phyloP scores from a whole-genome alignment of 2,113 vertebrate species.

The Salvelinus namaycush region DNA sequence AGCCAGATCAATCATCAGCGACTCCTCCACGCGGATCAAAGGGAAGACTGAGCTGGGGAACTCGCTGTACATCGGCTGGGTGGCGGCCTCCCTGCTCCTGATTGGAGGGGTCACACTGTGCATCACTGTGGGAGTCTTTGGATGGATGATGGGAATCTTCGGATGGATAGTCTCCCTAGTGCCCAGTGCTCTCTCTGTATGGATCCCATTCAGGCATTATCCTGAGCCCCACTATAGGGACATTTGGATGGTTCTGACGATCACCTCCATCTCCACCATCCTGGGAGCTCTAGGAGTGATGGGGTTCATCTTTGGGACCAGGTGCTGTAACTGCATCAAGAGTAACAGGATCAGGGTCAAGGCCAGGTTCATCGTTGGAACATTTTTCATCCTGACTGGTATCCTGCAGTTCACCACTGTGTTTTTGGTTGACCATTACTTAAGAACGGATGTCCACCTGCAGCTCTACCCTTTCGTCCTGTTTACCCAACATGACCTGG shows the following conservation, averaged over 20 bases:
- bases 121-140: conserved; percentile 43
- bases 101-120: conserved; percentile 75
- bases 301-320: too few relatives aligned
- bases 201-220: rapidly evolving
- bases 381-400: conserved; percentile 66
- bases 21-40: conserved; percentile 72
- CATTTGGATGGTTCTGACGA: too few relatives aligned
- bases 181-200: too few relatives aligned
- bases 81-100: conserved; percentile 65
- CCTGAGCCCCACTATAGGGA: too few relatives aligned
- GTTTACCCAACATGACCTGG: too few relatives aligned
- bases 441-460: too few relatives aligned
- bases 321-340: too few relatives aligned
- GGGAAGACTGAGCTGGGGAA: conserved; percentile 74
- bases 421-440: too few relatives aligned
- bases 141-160: not conserved
- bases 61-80: conserved; percentile 76
- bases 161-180: too few relatives aligned
- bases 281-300: too few relatives aligned
- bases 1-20: conserved; percentile 60
- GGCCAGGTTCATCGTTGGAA: conserved; percentile 64
- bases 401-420: conserved; percentile 66
- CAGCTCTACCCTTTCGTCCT: too few relatives aligned
- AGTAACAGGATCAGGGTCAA: conserved; percentile 18
- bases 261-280: too few relatives aligned